A percentile compares a stretch with the other conserved stretches of the same genome.
Evolutionary conservation across 92 coral and sea anemone species (phyloP).

Genomic region (Palythoa grandiflora): DNA sequence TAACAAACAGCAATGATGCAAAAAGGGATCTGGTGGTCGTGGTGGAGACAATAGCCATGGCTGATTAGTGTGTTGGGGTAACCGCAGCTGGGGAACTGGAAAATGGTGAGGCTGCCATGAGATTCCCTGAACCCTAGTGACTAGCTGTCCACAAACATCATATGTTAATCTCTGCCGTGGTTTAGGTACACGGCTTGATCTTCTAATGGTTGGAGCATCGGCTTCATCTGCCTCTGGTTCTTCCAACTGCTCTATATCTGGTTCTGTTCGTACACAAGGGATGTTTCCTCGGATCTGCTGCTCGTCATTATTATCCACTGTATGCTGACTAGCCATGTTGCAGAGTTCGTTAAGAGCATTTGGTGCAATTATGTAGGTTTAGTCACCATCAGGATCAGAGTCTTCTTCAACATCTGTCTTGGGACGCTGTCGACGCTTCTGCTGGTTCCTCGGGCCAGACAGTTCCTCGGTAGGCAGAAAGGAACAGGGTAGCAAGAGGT

Average conservation of each 20-base stretch:
- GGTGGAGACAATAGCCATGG: conserved; percentile 41
- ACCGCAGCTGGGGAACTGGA: conserved; percentile 28
- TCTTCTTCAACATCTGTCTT: not conserved
- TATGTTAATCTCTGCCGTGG: conserved; percentile 29
- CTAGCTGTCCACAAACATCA: conserved; percentile 21
- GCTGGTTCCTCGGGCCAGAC: not conserved
- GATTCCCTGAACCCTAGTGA: conserved; percentile 13
- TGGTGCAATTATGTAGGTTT: not conserved
- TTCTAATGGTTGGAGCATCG: conserved; percentile 12
- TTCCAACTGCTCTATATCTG: conserved; percentile 1
- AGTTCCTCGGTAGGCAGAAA: conserved; percentile 54
- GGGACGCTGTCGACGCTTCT: not conserved
- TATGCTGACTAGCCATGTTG: conserved; percentile 16
- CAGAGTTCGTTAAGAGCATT: conserved; percentile 11
- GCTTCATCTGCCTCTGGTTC: conserved; percentile 20
- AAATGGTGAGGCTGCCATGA: conserved; percentile 31
- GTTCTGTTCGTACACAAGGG: conserved; percentile 16
- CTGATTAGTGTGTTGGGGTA: conserved; percentile 12
- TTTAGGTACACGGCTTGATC: conserved; percentile 2
- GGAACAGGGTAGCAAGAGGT: conserved; percentile 56
- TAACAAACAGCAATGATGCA: conserved; percentile 10
- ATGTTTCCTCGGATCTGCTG: conserved; percentile 6
- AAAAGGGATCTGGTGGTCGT: conserved; percentile 20
- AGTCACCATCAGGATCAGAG: conserved; percentile 12
- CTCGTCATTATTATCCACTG: conserved; percentile 21